Percentiles rank a stretch among this genome's conserved stretches.
phyloP scores from a whole-genome alignment of 2,113 vertebrate genomes.

The zebrafish (Danio rerio) region GRCz12tu NC_133196.1:29148501-29149000 shows the following conservation, averaged over 20 bases:
- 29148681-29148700: background rate
- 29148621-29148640: conserved; percentile 90
- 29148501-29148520: conserved; percentile 94
- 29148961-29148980: conserved; percentile 97
- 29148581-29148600: conserved; percentile 96
- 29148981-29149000: conserved; percentile 90
- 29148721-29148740: conserved; percentile 95
- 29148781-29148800: conserved; percentile 94
- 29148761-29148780: conserved; percentile 92
- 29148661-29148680: background rate
- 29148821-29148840: conserved; percentile 92
- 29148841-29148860: background rate
- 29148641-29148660: background rate
- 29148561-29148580: conserved; percentile 93
- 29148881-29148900: background rate
- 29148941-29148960: conserved; percentile 92
- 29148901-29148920: conserved; percentile 77
- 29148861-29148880: background rate
- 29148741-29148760: conserved; percentile 97
- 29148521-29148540: conserved; percentile 89
- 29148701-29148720: conserved; percentile 59
- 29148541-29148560: conserved; percentile 98
- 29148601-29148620: conserved; percentile 96
- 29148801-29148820: conserved; percentile 99
- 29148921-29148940: conserved; percentile 94